Base-by-base conservation (phyloP, 2,797 vertebrate genomes). In the Chromis chromis region DNA sequence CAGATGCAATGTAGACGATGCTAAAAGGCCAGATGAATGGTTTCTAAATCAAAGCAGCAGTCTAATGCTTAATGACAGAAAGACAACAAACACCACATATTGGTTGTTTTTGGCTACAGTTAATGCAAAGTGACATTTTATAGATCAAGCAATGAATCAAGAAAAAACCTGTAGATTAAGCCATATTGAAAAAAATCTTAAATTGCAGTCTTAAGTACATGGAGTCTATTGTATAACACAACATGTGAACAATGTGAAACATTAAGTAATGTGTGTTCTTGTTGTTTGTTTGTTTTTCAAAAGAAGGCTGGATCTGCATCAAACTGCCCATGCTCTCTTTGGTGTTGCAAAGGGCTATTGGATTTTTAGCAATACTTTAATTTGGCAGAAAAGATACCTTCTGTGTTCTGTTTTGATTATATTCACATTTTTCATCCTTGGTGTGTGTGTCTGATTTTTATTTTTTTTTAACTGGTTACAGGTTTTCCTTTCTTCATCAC, bases 11-110 rank as follows among this genome's bases (percentile, higher is more conserved):
- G 52, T 16, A 48, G 57, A 77, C 4, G 9, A 65, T 44, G 24
- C 12, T 56, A 40, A n/a, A n/a, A 75, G 62, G 33, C 70, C 25
- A 64, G 68, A 55, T 59, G 31, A 63, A 58, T 22, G 44, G 44
- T 22, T 60, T 16, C 14, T 8, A 48, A 55, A 70, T 63, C 13
- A 62, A 54, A 64, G 16, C 21, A 28, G 50, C 4, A 25, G 17
- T 46, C 42, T 50, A 8, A 11, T 21, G 52, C 50, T 64, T 44
- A 17, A 46, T 21, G 46, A 49, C 58, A 65, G 57, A 53, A 84
- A 64, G 46, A 74, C 31, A 31, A 13, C 19, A 50, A 62, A 39
- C 55, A 12, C 39, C 31, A 28, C 49, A 7, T 36, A 33, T 44
- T 33, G 24, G 46, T 52, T 19, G 17, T 9, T 36, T 36, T 36